Evolutionary conservation across 2,888 invertebrate genomes (phyloP).

Genomic region (Lochmaea crataegi): DNA sequence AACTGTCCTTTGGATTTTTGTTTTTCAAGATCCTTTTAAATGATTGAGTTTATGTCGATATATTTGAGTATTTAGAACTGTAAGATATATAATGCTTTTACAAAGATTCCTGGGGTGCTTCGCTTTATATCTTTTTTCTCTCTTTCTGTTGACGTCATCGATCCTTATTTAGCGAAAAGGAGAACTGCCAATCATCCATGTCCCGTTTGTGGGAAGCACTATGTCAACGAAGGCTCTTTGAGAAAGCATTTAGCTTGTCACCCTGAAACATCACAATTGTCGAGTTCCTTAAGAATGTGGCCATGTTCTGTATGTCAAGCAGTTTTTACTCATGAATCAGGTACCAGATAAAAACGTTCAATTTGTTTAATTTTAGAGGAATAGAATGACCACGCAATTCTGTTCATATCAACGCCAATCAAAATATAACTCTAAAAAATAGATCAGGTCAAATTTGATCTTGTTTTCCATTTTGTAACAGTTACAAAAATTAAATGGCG

Average conservation of each 20-base stretch:
- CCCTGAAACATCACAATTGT: slow-evolving; percentile 89
- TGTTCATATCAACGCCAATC: not conserved
- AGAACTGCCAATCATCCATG: slow-evolving; percentile 95
- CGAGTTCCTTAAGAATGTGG: slow-evolving; percentile 93
- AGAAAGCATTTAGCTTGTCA: slow-evolving; percentile 94
- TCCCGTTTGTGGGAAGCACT: slow-evolving; percentile 95
- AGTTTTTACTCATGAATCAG: slow-evolving; percentile 94
- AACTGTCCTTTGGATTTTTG: too few relatives aligned
- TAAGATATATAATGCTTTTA: slow-evolving; percentile 45
- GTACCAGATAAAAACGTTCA: slow-evolving; percentile 65
- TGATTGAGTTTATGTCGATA: slow-evolving; percentile 39
- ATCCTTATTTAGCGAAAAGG: slow-evolving; percentile 91
- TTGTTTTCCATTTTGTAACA: too few relatives aligned
- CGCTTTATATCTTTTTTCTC: slow-evolving; percentile 69
- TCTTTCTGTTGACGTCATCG: slow-evolving; percentile 75
- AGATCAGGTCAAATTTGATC: not conserved
- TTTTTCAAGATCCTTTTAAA: not conserved
- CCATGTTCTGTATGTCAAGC: slow-evolving; percentile 96
- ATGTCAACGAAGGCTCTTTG: slow-evolving; percentile 93
- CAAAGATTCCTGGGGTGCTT: slow-evolving; percentile 63
- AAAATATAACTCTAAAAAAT: not conserved
- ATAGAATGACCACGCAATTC: slow-evolving; percentile 10
- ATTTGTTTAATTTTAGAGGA: slow-evolving; percentile 29
- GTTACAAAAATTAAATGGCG: too few relatives aligned
- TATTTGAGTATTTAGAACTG: slow-evolving; percentile 32